Evolutionary conservation across 1,140 invertebrate species (phyloP), one percentile per base, ranked within the genome.

Genomic region (Ephestia elutella): DNA sequence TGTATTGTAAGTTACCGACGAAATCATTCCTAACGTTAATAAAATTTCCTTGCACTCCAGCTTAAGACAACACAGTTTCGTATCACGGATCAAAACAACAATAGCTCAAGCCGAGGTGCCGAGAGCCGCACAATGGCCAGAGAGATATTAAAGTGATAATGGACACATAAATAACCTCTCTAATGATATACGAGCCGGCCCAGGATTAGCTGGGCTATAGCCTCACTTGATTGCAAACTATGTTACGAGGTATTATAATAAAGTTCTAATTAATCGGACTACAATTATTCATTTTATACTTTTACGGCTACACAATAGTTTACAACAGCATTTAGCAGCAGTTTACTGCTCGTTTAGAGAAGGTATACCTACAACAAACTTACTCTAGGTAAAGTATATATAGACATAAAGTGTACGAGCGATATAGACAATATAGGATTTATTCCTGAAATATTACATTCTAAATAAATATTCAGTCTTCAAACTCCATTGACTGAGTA

Each of bases 51-150:
- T 4, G 15, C 38, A 44, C 13, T 32, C 30, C 7, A 32, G 30
- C 30, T 32, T 44, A n/a, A 44, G n/a, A 15, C 38, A 15, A 17
- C 38, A 44, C 7, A 7, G 30, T 44, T 44, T 15, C 13, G 19
- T 55, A 55, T 55, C 54, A 44, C 28, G 9, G 54, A 55, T 55
- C 54, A 38, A 11, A 38, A 19, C 54, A 55, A 55, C 54, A 38
- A 55, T 55, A 38, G 54, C 54, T 55, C 54, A 55, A 50, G 32
- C 30, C 11, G 32, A 55, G 54, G 54, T 55, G 54, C 30, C 54
- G 54, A 18, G 35, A 17, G 21, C 19, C 10, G 30, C 28, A 55
- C 30, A 32, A 13, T 17, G 54, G 54, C 25, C 11, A 17, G 21
- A 15, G 21, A n/a, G 21, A 30, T 28, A 17, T 30, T 38, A 35